Conservation (phyloP, 2,888 invertebrate genomes). For the Rhodophaea formosa region DNA sequence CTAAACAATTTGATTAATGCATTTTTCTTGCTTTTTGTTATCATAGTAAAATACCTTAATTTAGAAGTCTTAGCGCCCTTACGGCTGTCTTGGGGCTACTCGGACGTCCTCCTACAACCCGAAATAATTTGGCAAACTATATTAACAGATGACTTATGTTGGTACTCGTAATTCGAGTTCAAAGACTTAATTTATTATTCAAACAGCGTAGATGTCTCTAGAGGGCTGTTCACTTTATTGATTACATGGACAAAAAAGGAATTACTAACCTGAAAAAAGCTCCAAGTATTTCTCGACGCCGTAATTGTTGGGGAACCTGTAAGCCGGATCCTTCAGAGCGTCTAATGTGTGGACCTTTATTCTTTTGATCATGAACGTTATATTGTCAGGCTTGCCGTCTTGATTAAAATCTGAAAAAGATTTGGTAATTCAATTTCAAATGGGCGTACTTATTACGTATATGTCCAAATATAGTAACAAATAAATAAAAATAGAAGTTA, state of each 20-base stretch:
- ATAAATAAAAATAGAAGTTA: no score
- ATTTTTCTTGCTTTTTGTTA: no score
- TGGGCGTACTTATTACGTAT: neutral
- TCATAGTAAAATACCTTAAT: no score
- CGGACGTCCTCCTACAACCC: constrained; percentile 17
- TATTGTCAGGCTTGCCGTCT: constrained; percentile 94
- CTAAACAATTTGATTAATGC: no score
- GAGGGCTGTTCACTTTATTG: constrained; percentile 33
- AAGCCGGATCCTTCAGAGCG: constrained; percentile 91
- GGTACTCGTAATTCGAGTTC: neutral
- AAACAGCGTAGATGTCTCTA: constrained; percentile 38
- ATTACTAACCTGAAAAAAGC: constrained; percentile 91
- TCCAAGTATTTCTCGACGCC: constrained; percentile 99
- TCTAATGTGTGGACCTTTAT: constrained; percentile 95
- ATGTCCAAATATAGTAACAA: no score
- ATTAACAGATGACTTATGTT: constrained; percentile 12
- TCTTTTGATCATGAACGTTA: constrained; percentile 97
- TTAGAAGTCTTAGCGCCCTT: neutral
- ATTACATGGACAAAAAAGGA: constrained; percentile 31
- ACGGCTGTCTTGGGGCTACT: constrained; percentile 14
- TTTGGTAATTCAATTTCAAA: constrained; percentile 23
- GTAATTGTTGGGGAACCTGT: constrained; percentile 96
- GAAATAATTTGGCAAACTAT: constrained; percentile 18
- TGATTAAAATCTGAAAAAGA: constrained; percentile 91
- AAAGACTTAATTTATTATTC: constrained; percentile 35